Percentiles rank a stretch among this genome's conserved stretches.
Conservation (phyloP, 2,113 vertebrate genomes). For the Emydura subglobosa region DNA sequence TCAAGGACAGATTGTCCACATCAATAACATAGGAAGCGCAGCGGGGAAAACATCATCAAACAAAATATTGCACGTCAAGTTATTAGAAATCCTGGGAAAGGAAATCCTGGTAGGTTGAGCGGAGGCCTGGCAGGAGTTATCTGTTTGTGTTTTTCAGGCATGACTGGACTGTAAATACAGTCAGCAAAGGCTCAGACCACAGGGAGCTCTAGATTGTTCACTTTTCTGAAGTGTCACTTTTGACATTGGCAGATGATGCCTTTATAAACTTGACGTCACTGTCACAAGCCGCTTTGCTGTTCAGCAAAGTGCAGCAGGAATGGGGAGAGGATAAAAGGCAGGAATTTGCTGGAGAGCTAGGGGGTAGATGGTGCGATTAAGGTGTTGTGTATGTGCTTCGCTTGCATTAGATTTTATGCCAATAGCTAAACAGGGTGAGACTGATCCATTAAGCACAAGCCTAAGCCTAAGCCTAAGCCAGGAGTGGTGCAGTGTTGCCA, state of each 20-base stretch:
- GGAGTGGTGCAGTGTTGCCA: not conserved
- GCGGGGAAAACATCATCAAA: not conserved
- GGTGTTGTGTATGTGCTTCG: not conserved
- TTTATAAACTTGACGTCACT: not conserved
- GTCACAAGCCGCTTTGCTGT: accelerated
- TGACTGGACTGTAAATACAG: slow-evolving; percentile 58
- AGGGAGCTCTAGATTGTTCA: not conserved
- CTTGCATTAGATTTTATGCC: not conserved
- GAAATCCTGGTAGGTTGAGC: not conserved
- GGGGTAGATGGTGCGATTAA: slow-evolving; percentile 27
- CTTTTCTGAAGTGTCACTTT: not conserved
- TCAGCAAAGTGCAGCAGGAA: not conserved
- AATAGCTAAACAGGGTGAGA: not conserved
- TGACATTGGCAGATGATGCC: not conserved
- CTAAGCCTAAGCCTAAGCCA: not conserved
- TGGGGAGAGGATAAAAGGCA: not conserved
- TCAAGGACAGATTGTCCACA: not conserved
- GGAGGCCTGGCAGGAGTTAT: slow-evolving; percentile 34
- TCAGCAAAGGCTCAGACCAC: not conserved
- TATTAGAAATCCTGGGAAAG: not conserved
- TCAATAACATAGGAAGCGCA: not conserved
- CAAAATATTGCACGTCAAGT: not conserved
- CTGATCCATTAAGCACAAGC: not conserved
- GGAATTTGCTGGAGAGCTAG: slow-evolving; percentile 7
- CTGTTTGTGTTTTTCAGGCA: slow-evolving; percentile 22